phyloP scores from a whole-genome alignment of 92 coral and sea anemone species.

The Metridium senile region DNA sequence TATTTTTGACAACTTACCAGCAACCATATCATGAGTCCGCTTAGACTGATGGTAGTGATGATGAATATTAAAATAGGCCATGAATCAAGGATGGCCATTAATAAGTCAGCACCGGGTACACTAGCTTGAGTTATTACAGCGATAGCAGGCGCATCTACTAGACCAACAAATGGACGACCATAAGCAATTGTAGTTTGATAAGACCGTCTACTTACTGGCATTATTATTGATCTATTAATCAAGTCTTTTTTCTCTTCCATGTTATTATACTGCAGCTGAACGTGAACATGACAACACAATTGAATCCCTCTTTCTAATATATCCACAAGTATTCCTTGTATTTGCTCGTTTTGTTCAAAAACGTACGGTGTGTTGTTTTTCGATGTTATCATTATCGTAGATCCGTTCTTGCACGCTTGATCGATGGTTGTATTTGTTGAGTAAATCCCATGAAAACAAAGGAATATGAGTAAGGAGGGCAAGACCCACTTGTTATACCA shows the following conservation, averaged over 20 bases:
- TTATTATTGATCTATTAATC: constrained; percentile 8
- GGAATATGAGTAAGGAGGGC: constrained; percentile 4
- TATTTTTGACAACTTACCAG: constrained; percentile 89
- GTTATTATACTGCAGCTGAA: constrained; percentile 21
- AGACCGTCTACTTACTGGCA: constrained; percentile 73
- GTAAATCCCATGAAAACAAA: background rate
- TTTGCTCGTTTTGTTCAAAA: constrained; percentile 23
- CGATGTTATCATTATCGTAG: constrained; percentile 49
- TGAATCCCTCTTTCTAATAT: constrained; percentile 58
- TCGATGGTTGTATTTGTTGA: constrained; percentile 14
- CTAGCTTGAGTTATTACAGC: constrained; percentile 68
- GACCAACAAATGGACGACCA: constrained; percentile 71
- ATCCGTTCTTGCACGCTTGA: constrained; percentile 50
- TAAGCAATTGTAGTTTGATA: constrained; percentile 30
- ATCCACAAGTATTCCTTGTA: constrained; percentile 71
- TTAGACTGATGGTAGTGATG: constrained; percentile 68
- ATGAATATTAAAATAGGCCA: constrained; percentile 97
- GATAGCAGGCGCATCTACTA: constrained; percentile 83
- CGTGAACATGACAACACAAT: constrained; percentile 52
- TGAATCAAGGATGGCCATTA: constrained; percentile 80
- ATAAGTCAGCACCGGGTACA: constrained; percentile 79
- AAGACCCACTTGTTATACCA: constrained; percentile 7
- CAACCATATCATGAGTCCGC: constrained; percentile 84
- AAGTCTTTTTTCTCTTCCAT: background rate
- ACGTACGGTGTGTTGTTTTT: constrained; percentile 69